These are phyloP conservation scores for Drosophila micromelanica DNA, from an alignment of 1,140 invertebrate genomes.

Conservation along the genomic window DNA sequence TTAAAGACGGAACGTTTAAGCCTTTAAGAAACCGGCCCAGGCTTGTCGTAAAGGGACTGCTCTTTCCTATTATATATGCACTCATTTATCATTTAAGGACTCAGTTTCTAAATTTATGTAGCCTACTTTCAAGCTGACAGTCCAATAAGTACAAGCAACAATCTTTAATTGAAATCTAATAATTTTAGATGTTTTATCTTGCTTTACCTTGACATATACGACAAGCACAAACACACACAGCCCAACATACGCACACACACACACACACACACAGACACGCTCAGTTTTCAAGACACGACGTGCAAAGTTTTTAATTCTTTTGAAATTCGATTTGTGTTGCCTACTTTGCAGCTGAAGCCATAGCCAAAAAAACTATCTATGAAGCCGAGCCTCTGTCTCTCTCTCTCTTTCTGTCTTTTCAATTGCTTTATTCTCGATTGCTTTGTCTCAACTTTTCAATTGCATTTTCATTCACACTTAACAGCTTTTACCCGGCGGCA, in stretches of 20 bases:
- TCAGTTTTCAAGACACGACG: slow-evolving; percentile 20
- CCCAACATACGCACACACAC: slow-evolving; percentile 1
- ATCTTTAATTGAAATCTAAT: slow-evolving; percentile 44
- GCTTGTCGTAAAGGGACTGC: too few relatives aligned
- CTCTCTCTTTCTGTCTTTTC: too few relatives aligned
- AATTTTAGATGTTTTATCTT: slow-evolving; percentile 38
- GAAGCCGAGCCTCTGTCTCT: not conserved
- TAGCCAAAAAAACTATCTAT: slow-evolving; percentile 9
- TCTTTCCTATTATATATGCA: not conserved
- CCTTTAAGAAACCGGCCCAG: too few relatives aligned
- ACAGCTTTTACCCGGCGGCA: slow-evolving; percentile 28
- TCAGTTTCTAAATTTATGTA: slow-evolving; percentile 17
- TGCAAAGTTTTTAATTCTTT: slow-evolving; percentile 40
- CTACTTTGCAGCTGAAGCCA: slow-evolving; percentile 40
- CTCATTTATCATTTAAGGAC: slow-evolving; percentile 17
- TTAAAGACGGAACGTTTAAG: too few relatives aligned
- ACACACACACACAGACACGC: not conserved
- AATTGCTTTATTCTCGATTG: slow-evolving; percentile 43
- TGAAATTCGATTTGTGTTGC: slow-evolving; percentile 52
- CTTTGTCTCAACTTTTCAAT: slow-evolving; percentile 57
- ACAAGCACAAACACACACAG: not conserved
- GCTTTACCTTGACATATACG: slow-evolving; percentile 14
- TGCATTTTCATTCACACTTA: slow-evolving; percentile 54
- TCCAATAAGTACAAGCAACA: slow-evolving; percentile 11
- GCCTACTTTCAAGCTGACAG: slow-evolving; percentile 30